Evolutionary conservation across 2,113 vertebrate genomes (phyloP).

Genomic region (Cinclus cinclus): DNA sequence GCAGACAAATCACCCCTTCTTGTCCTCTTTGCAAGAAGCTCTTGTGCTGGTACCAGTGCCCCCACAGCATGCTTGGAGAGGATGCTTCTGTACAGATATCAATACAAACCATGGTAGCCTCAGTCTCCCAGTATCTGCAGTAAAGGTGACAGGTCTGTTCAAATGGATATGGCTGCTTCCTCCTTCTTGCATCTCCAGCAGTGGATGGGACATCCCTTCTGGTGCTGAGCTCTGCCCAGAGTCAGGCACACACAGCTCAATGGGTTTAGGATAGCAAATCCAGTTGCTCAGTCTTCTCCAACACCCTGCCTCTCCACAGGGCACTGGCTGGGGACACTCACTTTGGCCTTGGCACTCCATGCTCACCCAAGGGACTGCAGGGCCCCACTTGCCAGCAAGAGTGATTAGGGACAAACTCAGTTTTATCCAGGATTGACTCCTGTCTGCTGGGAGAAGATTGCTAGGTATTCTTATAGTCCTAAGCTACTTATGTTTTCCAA

Average conservation of each 20-base stretch:
- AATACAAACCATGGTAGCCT: neutral
- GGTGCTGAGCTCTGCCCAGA: neutral
- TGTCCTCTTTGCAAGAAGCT: neutral
- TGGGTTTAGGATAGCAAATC: neutral
- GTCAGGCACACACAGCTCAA: neutral
- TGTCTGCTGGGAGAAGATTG: neutral
- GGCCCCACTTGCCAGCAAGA: neutral
- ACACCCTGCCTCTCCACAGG: neutral
- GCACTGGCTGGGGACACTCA: accelerated
- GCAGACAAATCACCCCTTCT: neutral
- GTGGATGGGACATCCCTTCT: neutral
- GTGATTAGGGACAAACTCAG: neutral
- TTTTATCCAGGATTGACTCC: neutral
- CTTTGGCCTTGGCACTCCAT: neutral
- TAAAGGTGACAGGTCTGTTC: neutral
- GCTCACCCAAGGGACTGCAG: accelerated
- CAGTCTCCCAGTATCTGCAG: neutral
- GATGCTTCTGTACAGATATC: neutral
- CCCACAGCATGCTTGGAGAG: neutral
- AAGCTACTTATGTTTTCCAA: constrained; percentile 26
- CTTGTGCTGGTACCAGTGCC: neutral
- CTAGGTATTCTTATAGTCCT: neutral
- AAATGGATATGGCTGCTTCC: neutral
- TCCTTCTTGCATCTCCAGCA: neutral
- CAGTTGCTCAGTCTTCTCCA: neutral